Percentiles rank a stretch among this genome's conserved stretches.
phyloP scores from a whole-genome alignment of 2,797 vertebrate genomes.

The Labroides dimidiatus region DNA sequence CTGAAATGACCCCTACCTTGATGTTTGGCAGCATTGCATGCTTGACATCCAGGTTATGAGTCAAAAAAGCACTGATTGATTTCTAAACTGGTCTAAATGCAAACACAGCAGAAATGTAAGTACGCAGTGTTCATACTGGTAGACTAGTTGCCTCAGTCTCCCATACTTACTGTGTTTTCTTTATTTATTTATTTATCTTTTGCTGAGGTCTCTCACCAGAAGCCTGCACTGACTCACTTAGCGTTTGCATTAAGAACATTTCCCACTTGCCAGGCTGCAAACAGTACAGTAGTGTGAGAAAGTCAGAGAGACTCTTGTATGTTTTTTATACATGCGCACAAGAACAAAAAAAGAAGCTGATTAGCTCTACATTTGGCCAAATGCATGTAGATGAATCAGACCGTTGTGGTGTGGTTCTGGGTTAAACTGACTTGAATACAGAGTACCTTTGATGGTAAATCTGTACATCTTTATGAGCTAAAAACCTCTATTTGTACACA shows the following conservation, averaged over 20 bases:
- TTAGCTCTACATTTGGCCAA: background rate
- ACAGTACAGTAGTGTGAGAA: constrained; percentile 24
- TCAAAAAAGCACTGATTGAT: too few relatives aligned
- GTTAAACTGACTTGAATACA: background rate
- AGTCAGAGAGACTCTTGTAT: constrained; percentile 10
- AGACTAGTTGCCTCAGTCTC: background rate
- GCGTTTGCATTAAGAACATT: constrained; percentile 14
- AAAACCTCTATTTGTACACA: background rate
- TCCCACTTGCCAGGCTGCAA: background rate
- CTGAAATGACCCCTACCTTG: too few relatives aligned
- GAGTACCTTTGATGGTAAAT: background rate
- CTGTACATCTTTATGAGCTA: background rate
- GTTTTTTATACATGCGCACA: background rate
- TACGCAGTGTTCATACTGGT: background rate
- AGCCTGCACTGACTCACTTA: background rate
- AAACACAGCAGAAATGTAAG: too few relatives aligned
- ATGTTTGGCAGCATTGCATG: too few relatives aligned
- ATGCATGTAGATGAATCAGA: background rate
- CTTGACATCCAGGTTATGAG: too few relatives aligned
- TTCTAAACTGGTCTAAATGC: too few relatives aligned
- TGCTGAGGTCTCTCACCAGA: background rate
- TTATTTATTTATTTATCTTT: background rate
- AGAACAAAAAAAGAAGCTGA: background rate
- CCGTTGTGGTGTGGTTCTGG: background rate
- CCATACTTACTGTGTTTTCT: background rate